Conservation (phyloP, 2,113 vertebrate species). For the Prionailurus bengalensis region DNA sequence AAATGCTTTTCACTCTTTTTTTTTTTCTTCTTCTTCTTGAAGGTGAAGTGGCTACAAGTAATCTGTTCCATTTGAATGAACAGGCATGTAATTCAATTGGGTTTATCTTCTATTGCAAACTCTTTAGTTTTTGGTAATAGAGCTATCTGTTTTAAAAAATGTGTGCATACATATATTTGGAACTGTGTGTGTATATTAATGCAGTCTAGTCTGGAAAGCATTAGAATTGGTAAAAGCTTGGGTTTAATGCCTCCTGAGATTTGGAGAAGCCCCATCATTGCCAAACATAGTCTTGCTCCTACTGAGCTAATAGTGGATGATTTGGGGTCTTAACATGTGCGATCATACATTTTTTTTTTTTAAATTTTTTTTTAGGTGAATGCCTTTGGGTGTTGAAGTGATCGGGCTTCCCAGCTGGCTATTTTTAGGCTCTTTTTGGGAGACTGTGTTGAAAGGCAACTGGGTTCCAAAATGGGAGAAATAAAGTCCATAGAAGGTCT, state of each 20-base stretch:
- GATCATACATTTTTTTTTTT: neutral
- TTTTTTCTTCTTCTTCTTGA: conserved; percentile 23
- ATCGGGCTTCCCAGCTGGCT: conserved; percentile 20
- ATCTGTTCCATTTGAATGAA: conserved; percentile 21
- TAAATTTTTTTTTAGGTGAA: conserved; percentile 18
- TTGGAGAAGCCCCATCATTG: conserved; percentile 47
- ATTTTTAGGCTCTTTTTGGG: conserved; percentile 32
- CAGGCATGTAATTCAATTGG: conserved; percentile 30
- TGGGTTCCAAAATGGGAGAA: conserved; percentile 47
- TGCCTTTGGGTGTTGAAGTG: conserved; percentile 11
- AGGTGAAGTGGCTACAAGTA: neutral
- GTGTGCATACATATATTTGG: neutral
- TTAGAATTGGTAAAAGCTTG: conserved; percentile 47
- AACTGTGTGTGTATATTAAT: conserved; percentile 41
- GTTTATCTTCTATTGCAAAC: conserved; percentile 44
- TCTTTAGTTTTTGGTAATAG: conserved; percentile 28
- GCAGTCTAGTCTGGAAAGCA: neutral
- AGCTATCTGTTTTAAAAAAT: conserved; percentile 22
- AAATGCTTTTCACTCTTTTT: conserved; percentile 24
- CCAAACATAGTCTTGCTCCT: conserved; percentile 52
- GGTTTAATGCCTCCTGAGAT: conserved; percentile 58
- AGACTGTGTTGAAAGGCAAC: conserved; percentile 42
- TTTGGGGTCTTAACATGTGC: conserved; percentile 68
- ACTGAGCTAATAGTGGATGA: conserved; percentile 23
- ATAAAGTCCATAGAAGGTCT: conserved; percentile 23